These are phyloP conservation scores for Ochlodes sylvanus DNA, from an alignment of 2,888 invertebrate genomes.

Conservation along the genomic window DNA sequence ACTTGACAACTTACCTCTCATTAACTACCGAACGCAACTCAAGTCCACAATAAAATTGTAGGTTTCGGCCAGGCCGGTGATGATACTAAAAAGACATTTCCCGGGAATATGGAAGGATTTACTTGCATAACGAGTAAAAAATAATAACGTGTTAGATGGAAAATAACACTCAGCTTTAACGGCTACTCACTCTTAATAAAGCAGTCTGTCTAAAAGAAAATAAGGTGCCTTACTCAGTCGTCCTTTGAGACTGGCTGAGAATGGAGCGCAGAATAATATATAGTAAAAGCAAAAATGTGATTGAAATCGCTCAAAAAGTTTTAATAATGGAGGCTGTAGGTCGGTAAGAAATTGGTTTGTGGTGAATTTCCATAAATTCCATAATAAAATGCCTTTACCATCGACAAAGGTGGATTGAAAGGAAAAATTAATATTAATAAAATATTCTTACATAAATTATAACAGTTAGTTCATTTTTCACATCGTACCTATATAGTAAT, in stretches of 20 bases:
- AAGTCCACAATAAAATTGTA: too few species aligned
- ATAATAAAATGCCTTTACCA: background rate
- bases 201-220: background rate
- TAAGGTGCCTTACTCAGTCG: background rate
- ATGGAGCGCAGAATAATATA: background rate
- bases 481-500: too few species aligned
- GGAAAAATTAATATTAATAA: too few species aligned
- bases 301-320: constrained; percentile 15
- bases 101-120: too few species aligned
- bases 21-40: too few species aligned
- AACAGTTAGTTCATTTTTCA: too few species aligned
- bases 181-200: background rate
- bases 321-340: constrained; percentile 5
- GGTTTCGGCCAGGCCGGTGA: too few species aligned
- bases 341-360: constrained; percentile 6
- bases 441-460: too few species aligned
- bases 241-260: background rate
- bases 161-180: background rate
- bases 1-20: too few species aligned
- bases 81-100: too few species aligned
- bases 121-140: too few species aligned
- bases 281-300: constrained; percentile 15
- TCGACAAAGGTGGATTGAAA: background rate
- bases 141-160: background rate
- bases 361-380: constrained; percentile 9